Base-by-base conservation (phyloP, 1,140 invertebrate species). In the Camponotus floridanus region DNA sequence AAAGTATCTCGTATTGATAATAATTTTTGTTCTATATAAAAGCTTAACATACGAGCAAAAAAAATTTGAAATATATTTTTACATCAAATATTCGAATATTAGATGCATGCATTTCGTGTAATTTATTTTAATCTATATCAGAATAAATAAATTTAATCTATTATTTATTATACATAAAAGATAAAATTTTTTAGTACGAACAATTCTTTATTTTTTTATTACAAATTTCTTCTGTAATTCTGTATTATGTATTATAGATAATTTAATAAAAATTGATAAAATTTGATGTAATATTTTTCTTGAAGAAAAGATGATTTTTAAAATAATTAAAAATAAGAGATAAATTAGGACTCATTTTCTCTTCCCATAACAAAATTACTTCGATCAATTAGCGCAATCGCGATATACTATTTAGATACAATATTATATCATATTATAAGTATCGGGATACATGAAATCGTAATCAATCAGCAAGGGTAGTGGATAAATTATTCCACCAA, bases 11-110 rank as follows among this genome's bases (percentile, higher is more conserved):
- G 18, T 45, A 64, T 48, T 45, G 18, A 57, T 68, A 15, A 61
- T 18, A 31, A 62, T 2, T 3, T 65, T 9, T 7, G 4, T 70
- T 15, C 13, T 55, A 31, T 5, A 4, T 68, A 68, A 8, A 80
- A 55, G 13, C 68, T 67, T 26, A 51, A 55, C 55, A 80, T 9
- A 31, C 18, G 21, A 18, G n/a, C 26, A 26, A 26, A 26, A 26
- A 26, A 26, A 51, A 74, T 39, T 39, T 9, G 18, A 55, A 55
- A 80, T n/a, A 31, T 31, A 42, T 42, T 67, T 79, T 13, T 9
- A 55, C 42, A 31, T 36, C 45, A 45, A 9, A 68, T 79, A 57
- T 80, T 80, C 21, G 42, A 26, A 57, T 70, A 71, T 70, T 70
- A 70, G 21, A 80, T 13, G 55, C 18, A 80, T 13, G 55, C 18